Percentiles rank a stretch among this genome's conserved stretches.
Conservation (phyloP, 2,888 invertebrate species). For the Torymus tubicola region DNA sequence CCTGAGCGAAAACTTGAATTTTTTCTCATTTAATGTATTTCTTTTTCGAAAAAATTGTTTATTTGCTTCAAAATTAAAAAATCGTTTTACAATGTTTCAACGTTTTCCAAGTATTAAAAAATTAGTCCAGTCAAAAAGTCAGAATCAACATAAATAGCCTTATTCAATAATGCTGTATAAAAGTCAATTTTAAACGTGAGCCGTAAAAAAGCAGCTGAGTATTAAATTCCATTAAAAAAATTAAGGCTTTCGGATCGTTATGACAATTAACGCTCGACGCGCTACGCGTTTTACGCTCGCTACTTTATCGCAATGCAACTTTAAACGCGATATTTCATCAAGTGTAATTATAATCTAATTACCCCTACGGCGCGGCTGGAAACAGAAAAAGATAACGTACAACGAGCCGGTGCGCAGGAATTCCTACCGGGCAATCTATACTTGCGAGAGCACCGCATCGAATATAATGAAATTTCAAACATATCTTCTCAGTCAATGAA, state of each 20-base stretch:
- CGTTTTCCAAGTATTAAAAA: too few relatives aligned
- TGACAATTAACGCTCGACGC: conserved; percentile 1
- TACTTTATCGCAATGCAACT: conserved; percentile 26
- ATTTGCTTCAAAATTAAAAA: too few relatives aligned
- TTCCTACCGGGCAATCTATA: neutral
- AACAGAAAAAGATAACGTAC: neutral
- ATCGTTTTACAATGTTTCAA: too few relatives aligned
- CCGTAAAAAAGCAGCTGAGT: too few relatives aligned
- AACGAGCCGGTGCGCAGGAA: conserved; percentile 5
- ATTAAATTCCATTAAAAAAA: conserved; percentile 13
- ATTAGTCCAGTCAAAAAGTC: too few relatives aligned
- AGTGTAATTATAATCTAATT: conserved; percentile 39
- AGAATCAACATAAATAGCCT: too few relatives aligned
- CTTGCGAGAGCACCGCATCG: neutral
- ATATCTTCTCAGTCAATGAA: conserved; percentile 23
- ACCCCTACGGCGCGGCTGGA: neutral
- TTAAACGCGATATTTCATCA: conserved; percentile 24
- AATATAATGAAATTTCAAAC: conserved; percentile 30
- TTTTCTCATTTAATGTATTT: too few relatives aligned
- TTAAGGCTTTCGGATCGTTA: neutral
- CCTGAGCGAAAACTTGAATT: too few relatives aligned
- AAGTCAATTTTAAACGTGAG: too few relatives aligned
- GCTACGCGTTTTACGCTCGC: neutral
- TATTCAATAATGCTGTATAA: too few relatives aligned
- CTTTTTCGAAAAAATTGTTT: too few relatives aligned